phyloP scores from a whole-genome alignment of 2,797 vertebrate species.

The Acanthornis magna region DNA sequence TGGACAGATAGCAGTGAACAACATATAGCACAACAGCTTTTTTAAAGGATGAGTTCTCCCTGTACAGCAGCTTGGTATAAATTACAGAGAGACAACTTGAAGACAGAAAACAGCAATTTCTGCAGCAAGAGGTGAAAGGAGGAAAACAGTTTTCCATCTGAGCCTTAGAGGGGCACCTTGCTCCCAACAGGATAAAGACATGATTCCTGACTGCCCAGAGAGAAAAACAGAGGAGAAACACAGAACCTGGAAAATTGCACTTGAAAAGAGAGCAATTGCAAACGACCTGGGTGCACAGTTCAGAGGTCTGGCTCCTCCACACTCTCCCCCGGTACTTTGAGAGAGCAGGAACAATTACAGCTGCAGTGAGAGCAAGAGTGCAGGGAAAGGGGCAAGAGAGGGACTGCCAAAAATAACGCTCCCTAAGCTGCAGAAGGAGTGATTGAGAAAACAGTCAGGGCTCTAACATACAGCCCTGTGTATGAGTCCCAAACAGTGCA shows the following conservation, averaged over 20 bases:
- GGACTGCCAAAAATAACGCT: slow-evolving; percentile 43
- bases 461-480: background rate
- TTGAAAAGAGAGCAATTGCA: background rate
- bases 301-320: background rate
- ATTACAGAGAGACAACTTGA: background rate
- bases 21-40: background rate
- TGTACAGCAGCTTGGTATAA: background rate
- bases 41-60: background rate
- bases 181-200: background rate
- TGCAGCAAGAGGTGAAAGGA: background rate
- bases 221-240: background rate
- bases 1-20: background rate
- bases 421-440: background rate
- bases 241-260: background rate
- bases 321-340: background rate
- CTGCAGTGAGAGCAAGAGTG: background rate
- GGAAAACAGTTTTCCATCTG: background rate
- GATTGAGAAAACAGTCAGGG: slow-evolving; percentile 40
- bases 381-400: background rate
- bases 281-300: background rate
- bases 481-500: background rate
- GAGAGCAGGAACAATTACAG: background rate
- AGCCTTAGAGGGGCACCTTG: background rate
- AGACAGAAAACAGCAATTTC: background rate
- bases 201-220: background rate